These are phyloP conservation scores for Pterocles orientalis DNA, from an alignment of 2,113 vertebrate genomes.

Conservation along the genomic window DNA sequence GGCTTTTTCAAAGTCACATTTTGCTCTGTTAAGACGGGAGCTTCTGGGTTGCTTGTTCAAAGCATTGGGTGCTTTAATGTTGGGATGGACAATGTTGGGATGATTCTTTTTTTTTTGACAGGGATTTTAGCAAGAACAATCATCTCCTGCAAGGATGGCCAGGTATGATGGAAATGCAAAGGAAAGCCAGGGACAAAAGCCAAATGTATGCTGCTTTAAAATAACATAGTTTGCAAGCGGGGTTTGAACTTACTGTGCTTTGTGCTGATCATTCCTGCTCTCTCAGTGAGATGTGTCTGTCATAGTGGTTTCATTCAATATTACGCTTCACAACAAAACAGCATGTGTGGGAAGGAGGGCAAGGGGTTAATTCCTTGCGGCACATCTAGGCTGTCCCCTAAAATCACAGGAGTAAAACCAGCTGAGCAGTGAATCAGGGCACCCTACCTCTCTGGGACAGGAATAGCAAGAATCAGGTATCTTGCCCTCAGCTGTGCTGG, in stretches of 20 bases:
- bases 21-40: neutral
- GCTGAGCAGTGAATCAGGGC: neutral
- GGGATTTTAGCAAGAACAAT: neutral
- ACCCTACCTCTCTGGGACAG: neutral
- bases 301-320: neutral
- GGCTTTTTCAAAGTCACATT: neutral
- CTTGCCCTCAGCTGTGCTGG: neutral
- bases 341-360: neutral
- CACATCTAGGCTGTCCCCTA: slow-evolving; percentile 27
- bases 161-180: neutral
- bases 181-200: neutral
- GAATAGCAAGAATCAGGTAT: neutral
- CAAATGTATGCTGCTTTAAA: neutral
- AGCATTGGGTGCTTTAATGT: neutral
- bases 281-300: neutral
- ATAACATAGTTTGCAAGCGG: neutral
- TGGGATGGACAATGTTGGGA: neutral
- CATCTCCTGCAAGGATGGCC: neutral
- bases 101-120: neutral
- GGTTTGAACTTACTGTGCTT: neutral
- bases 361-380: neutral
- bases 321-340: neutral
- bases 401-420: slow-evolving; percentile 36
- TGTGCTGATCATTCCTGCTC: neutral
- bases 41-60: neutral